phyloP scores from a whole-genome alignment of 2,113 vertebrate genomes.

The Lasiurus cinereus region DNA sequence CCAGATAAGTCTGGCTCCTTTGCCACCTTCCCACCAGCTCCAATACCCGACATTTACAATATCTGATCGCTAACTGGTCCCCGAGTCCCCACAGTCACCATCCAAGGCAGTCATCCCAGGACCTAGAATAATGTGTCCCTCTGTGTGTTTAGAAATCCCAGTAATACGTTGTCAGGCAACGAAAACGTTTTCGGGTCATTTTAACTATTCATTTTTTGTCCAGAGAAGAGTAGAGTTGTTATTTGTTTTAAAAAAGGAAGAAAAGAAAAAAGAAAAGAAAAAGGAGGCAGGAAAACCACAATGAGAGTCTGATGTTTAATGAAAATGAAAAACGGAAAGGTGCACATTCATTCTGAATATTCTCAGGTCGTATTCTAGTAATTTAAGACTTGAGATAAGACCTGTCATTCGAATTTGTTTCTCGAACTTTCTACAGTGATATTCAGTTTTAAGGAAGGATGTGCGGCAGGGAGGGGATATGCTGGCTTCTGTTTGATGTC shows the following conservation, averaged over 20 bases:
- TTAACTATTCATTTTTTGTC: conserved; percentile 77
- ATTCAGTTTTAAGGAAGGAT: background rate
- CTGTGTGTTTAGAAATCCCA: conserved; percentile 68
- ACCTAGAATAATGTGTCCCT: conserved; percentile 44
- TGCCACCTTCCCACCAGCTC: background rate
- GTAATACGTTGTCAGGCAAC: conserved; percentile 66
- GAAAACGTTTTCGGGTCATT: conserved; percentile 64
- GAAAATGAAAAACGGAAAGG: conserved; percentile 15
- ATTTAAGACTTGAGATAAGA: conserved; percentile 32
- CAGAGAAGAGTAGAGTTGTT: conserved; percentile 76
- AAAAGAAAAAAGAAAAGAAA: background rate
- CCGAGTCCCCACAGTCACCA: conserved; percentile 36
- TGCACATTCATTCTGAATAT: background rate
- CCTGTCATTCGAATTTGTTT: background rate
- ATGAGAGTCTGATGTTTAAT: conserved; percentile 7
- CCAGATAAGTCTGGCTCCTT: background rate
- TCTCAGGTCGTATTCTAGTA: conserved; percentile 45
- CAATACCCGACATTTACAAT: background rate
- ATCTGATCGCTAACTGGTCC: conserved; percentile 1
- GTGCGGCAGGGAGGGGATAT: background rate
- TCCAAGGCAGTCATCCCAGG: conserved; percentile 46
- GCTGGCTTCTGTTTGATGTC: background rate
- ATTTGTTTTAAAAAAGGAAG: conserved; percentile 13
- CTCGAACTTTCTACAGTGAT: background rate
- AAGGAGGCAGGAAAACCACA: conserved; percentile 37